Evolutionary conservation across 2,113 vertebrate genomes (phyloP), one percentile per base, ranked within the genome.

Genomic region (Arvicanthis niloticus): DNA sequence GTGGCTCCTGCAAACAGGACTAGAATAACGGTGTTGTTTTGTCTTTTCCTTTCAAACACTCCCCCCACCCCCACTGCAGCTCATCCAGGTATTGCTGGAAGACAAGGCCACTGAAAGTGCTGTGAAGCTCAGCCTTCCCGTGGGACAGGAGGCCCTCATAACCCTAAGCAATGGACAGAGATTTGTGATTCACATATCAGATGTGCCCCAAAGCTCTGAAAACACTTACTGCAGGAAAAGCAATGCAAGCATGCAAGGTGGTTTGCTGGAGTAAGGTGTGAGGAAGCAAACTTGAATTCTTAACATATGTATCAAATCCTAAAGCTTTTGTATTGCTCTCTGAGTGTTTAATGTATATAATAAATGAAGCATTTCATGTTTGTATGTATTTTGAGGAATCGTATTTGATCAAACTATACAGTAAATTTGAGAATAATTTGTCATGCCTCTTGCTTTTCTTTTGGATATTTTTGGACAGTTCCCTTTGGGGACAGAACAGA

Each of bases 41-140:
- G 15, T 26, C 56, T 76, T 80, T 95, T 88, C 29, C 85, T 87
- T 91, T 75, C 53, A 7, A 94, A 42, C 62, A 26, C 24, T 4
- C 26, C 26, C 62, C 26, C 3, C 9, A 31, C 29, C 26, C 65
- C 65, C 26, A 31, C 13, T 7, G 2, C 93, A 98, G 97, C 70
- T 98, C 24, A 97, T 97, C 60, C 95, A 97, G 84, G 85, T 98
- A 11, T 88, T 98, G 92, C 51, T 97, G 75, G 97, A 98, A 97
- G 97, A 98, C 22, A 94, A 73, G 89, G 95, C 72, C 91, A 96
- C 96, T 0, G 90, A 97, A 65, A 98, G 65, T 65, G 85, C 88
- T 1, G 16, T 96, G 65, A 95, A 88, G 58, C 34, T 98, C 96
- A 96, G 78, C 90, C 95, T 98, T 58, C 73, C 89, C n/a, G 37